phyloP scores from a whole-genome alignment of 1,140 invertebrate genomes.

The Holotrichia oblita region DNA sequence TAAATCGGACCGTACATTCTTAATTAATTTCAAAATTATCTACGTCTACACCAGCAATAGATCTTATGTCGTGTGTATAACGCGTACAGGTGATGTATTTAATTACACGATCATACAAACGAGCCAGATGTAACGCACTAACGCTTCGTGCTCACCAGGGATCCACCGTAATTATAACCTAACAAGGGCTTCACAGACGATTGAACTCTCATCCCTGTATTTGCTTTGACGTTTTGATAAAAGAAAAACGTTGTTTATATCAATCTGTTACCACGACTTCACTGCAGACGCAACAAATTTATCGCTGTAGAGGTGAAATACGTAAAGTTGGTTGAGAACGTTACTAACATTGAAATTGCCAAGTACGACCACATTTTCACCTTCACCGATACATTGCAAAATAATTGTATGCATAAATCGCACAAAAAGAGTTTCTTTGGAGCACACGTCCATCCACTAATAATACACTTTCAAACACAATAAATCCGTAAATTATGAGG shows the following conservation, averaged over 20 bases:
- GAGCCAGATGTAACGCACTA: slow-evolving; percentile 16
- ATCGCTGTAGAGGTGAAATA: neutral
- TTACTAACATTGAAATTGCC: neutral
- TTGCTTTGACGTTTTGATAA: slow-evolving; percentile 16
- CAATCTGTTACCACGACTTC: neutral
- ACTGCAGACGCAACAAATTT: neutral
- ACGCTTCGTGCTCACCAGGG: slow-evolving; percentile 14
- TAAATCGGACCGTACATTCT: neutral
- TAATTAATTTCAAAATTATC: slow-evolving; percentile 29
- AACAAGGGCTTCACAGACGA: slow-evolving; percentile 25
- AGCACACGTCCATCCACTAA: slow-evolving; percentile 1
- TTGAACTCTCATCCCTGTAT: slow-evolving; percentile 20
- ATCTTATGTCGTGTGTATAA: neutral
- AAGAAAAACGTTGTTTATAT: neutral
- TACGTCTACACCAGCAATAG: neutral
- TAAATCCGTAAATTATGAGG: slow-evolving; percentile 20
- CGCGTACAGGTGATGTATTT: slow-evolving; percentile 11
- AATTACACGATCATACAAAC: slow-evolving; percentile 12
- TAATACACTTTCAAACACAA: slow-evolving; percentile 9
- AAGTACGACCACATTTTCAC: neutral
- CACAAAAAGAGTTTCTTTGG: slow-evolving; percentile 24
- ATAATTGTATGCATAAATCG: slow-evolving; percentile 20
- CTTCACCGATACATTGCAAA: neutral
- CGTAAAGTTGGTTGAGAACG: too few relatives aligned
- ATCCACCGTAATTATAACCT: slow-evolving; percentile 27